Evolutionary conservation across 2,113 vertebrate species (phyloP), one percentile per base, ranked within the genome.

Genomic region (Ceyx cyanopectus): DNA sequence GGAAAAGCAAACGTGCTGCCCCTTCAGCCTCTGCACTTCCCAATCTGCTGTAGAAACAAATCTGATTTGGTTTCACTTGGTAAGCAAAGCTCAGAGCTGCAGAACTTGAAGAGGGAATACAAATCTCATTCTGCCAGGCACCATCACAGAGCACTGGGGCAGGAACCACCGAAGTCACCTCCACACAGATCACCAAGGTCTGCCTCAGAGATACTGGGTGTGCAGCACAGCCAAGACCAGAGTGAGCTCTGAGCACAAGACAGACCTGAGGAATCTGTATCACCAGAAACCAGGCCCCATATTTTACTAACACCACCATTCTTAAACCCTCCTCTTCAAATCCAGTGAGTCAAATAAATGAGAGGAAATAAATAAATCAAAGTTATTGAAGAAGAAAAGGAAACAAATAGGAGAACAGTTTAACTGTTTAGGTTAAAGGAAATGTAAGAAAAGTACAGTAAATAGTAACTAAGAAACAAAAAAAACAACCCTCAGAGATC

Each of bases 11-110:
- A 56, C 0, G 5, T 48, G 57, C 69, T 48, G 12, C 34, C 48
- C 72, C 74, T 76, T 41, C 40, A 62, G 40, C 27, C 48, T 22
- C 74, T 12, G 34, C 41, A 37, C 70, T 61, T 68, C 66, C 57
- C 29, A 7, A 7, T 10, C 57, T 43, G 56, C 54, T 26, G 24
- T 14, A 87, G 45, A 89, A 63, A 82, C 40, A 34, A 90, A 76
- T 58, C 46, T 66, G 15, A 41, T 83, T 74, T 78, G 60, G 73
- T n/a, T 93, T 65, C 72, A 85, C 90, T 8, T 79, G 48, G 54
- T 29, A 91, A 22, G 70, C 87, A 92, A 87, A 92, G 84, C 74
- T 84, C 69, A 81, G 74, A 92, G 67, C 62, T 45, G 54, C 78
- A 92, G 34, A 78, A 81, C 50, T 61, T 48, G 69, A 79, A 79